These are phyloP conservation scores for Chesias legatella DNA, from an alignment of 2,888 invertebrate genomes.

Conservation along the genomic window DNA sequence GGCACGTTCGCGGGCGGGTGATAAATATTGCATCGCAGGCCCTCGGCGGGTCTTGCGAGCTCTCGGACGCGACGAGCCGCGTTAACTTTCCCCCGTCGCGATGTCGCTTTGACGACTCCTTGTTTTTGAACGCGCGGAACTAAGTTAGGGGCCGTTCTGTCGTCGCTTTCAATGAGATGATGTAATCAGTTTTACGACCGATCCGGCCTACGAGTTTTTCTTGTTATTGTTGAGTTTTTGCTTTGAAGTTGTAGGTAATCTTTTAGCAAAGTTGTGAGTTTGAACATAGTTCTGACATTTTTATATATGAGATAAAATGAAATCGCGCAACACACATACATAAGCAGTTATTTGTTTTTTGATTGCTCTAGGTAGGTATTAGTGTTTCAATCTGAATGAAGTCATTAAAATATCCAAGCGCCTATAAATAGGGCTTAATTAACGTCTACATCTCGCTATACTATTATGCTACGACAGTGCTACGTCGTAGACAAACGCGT, in stretches of 20 bases:
- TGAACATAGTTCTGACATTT: slow-evolving; percentile 5
- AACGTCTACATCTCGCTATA: too few relatives aligned
- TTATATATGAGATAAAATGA: slow-evolving; percentile 12
- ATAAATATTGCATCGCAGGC: slow-evolving; percentile 78
- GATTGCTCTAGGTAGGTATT: too few relatives aligned
- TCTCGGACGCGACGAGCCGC: slow-evolving; percentile 40
- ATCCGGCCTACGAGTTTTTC: slow-evolving; percentile 58
- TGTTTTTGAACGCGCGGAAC: slow-evolving; percentile 66
- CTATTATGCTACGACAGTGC: neutral
- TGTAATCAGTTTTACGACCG: slow-evolving; percentile 72
- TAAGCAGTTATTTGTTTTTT: too few relatives aligned
- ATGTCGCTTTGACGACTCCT: slow-evolving; percentile 58
- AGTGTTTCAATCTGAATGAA: too few relatives aligned
- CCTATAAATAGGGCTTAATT: too few relatives aligned
- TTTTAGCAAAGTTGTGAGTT: slow-evolving; percentile 18
- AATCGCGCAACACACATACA: neutral
- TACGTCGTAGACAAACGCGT: slow-evolving; percentile 1
- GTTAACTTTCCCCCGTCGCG: slow-evolving; percentile 60
- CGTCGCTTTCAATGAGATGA: slow-evolving; percentile 72
- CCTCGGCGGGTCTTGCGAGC: slow-evolving; percentile 41
- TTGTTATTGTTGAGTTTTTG: slow-evolving; percentile 44
- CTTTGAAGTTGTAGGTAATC: slow-evolving; percentile 30
- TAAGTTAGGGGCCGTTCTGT: slow-evolving; percentile 63
- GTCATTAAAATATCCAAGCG: too few relatives aligned
- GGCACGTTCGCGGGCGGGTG: slow-evolving; percentile 74